Evolutionary conservation across 2,888 invertebrate genomes (phyloP).

Genomic region (Sesia apiformis): DNA sequence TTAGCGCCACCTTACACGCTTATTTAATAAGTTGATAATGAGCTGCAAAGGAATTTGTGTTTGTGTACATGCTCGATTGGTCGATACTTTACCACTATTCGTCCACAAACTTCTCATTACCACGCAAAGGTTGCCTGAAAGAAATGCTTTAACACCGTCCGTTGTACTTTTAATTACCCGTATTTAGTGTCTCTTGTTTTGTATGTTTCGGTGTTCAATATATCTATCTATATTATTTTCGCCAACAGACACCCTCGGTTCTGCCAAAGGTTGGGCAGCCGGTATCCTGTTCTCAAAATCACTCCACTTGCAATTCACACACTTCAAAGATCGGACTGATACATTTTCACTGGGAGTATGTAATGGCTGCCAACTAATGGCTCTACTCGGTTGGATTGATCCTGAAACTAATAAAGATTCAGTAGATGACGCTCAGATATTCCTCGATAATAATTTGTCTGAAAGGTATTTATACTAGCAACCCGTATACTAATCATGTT

Average conservation of each 20-base stretch:
- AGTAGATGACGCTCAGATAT: constrained; percentile 68
- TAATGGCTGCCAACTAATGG: constrained; percentile 98
- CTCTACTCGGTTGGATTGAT: constrained; percentile 92
- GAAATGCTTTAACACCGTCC: no score
- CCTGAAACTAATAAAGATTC: constrained; percentile 33
- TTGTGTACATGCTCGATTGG: no score
- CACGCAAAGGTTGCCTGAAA: no score
- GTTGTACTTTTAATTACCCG: no score
- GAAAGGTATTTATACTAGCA: constrained; percentile 77
- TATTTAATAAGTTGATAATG: no score
- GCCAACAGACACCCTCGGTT: constrained; percentile 89
- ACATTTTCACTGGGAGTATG: constrained; percentile 98
- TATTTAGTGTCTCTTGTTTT: no score
- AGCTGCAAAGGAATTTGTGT: no score
- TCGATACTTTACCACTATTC: no score
- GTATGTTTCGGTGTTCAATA: no score
- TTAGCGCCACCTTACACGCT: no score
- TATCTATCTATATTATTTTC: background rate
- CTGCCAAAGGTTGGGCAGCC: constrained; percentile 98
- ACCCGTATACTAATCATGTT: no score
- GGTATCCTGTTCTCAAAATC: constrained; percentile 87
- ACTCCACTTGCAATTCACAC: constrained; percentile 83
- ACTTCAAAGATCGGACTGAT: constrained; percentile 83
- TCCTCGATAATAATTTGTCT: constrained; percentile 89
- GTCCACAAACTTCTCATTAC: no score